Evolutionary conservation across 2,113 vertebrate genomes (phyloP).

Genomic region (Oceanodroma tethys): DNA sequence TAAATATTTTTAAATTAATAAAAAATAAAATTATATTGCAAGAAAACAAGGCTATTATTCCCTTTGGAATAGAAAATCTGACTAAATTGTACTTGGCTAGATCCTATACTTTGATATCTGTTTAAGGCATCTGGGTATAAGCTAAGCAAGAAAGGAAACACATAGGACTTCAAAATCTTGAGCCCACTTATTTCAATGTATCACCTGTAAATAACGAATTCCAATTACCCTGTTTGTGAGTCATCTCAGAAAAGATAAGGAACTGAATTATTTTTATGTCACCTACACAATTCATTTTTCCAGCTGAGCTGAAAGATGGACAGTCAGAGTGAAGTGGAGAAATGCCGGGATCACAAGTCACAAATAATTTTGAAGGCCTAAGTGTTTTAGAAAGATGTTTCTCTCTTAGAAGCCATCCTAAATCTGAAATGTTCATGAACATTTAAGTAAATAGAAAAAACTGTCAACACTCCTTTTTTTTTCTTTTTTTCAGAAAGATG

Average conservation of each 20-base stretch:
- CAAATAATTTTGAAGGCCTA: slow-evolving; percentile 53
- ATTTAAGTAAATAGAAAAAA: slow-evolving; percentile 24
- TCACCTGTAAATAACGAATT: background rate
- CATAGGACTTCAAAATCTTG: background rate
- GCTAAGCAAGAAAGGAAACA: background rate
- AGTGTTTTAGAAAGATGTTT: slow-evolving; percentile 44
- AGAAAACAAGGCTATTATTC: background rate
- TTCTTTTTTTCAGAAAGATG: slow-evolving; percentile 7
- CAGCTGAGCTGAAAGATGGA: slow-evolving; percentile 12
- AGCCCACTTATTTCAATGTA: background rate
- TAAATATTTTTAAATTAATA: background rate
- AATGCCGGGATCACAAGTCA: slow-evolving; percentile 34
- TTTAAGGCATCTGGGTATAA: background rate
- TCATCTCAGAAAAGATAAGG: background rate
- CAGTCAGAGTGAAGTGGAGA: slow-evolving; percentile 15
- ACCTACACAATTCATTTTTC: slow-evolving; percentile 31
- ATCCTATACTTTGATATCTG: background rate
- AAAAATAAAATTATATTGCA: background rate
- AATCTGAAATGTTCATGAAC: slow-evolving; percentile 22
- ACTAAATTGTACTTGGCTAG: background rate
- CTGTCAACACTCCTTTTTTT: background rate
- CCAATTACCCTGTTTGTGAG: background rate
- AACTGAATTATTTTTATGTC: slow-evolving; percentile 12
- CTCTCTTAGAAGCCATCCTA: background rate
- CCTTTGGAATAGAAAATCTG: background rate